Evolutionary conservation across 53 echinoderm and acorn worm species (phyloP).

Genomic region (Echinarachnius parma): DNA sequence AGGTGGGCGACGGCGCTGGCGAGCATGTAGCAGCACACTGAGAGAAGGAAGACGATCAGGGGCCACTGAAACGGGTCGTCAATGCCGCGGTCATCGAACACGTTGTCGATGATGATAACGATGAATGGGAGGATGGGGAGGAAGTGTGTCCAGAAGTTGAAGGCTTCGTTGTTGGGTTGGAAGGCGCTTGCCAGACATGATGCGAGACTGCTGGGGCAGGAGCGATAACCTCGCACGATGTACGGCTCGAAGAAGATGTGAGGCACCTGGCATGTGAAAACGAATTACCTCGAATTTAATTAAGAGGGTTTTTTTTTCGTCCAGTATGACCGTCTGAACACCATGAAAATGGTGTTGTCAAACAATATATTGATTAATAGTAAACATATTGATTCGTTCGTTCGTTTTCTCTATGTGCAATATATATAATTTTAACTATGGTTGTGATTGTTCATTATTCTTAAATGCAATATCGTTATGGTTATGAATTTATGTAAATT

Average conservation of each 20-base stretch:
- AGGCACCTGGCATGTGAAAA: too few relatives aligned
- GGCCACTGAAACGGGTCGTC: slow-evolving; percentile 82
- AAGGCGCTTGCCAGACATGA: slow-evolving; percentile 85
- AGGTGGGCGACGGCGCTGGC: slow-evolving; percentile 76
- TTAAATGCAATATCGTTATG: too few relatives aligned
- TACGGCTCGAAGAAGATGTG: slow-evolving; percentile 74
- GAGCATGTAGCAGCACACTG: slow-evolving; percentile 62
- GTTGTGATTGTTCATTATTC: too few relatives aligned
- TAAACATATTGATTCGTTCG: too few relatives aligned
- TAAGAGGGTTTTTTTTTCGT: too few relatives aligned
- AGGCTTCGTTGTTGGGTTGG: slow-evolving; percentile 76
- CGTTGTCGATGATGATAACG: slow-evolving; percentile 28
- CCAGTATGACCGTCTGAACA: too few relatives aligned
- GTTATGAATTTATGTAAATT: too few relatives aligned
- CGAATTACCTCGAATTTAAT: too few relatives aligned
- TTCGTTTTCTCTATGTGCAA: too few relatives aligned
- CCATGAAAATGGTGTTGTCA: too few relatives aligned
- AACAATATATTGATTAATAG: too few relatives aligned
- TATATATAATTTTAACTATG: too few relatives aligned
- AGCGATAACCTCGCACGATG: slow-evolving; percentile 74
- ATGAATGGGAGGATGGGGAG: slow-evolving; percentile 51
- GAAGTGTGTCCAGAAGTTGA: slow-evolving; percentile 98
- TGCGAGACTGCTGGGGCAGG: slow-evolving; percentile 62
- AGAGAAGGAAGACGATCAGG: slow-evolving; percentile 57
- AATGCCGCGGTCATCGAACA: slow-evolving; percentile 40